Conservation (phyloP, 2,113 vertebrate genomes). For the Muscicapa adusta region DNA sequence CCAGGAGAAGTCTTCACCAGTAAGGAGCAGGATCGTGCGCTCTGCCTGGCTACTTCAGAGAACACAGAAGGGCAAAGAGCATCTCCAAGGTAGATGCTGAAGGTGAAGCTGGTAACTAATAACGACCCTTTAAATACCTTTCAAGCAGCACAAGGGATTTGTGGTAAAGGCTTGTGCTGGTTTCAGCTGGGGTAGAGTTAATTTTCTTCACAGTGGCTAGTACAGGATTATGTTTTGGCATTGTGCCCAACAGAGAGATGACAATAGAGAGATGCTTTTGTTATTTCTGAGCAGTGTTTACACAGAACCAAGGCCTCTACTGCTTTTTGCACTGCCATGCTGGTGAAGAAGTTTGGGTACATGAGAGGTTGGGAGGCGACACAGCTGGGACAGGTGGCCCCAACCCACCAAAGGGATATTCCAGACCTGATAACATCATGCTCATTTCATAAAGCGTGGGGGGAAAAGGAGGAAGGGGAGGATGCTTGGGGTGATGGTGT, state of each 20-base stretch:
- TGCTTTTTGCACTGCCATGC: not conserved
- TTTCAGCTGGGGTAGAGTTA: not conserved
- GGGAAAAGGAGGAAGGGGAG: not conserved
- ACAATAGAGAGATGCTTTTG: not conserved
- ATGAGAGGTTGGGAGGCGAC: not conserved
- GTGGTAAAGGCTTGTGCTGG: not conserved
- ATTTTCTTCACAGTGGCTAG: not conserved
- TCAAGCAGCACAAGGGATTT: not conserved
- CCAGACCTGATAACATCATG: too few species aligned
- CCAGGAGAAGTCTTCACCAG: slow-evolving; percentile 57
- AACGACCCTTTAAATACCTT: not conserved
- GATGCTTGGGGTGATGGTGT: not conserved
- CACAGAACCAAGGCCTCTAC: not conserved
- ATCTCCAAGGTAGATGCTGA: slow-evolving; percentile 40
- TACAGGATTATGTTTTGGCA: not conserved
- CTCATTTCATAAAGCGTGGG: not conserved
- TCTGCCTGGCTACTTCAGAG: slow-evolving; percentile 53
- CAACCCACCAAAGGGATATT: not conserved
- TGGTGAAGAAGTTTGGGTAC: not conserved
- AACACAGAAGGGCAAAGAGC: slow-evolving; percentile 1
- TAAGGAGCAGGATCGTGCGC: not conserved
- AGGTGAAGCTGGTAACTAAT: not conserved
- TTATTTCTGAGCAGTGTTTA: not conserved
- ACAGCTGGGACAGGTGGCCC: not conserved
- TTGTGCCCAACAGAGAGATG: not conserved